Evolutionary conservation across 2,113 vertebrate genomes (phyloP), one percentile per base, ranked within the genome.

Genomic region (Pollachius pollachius): DNA sequence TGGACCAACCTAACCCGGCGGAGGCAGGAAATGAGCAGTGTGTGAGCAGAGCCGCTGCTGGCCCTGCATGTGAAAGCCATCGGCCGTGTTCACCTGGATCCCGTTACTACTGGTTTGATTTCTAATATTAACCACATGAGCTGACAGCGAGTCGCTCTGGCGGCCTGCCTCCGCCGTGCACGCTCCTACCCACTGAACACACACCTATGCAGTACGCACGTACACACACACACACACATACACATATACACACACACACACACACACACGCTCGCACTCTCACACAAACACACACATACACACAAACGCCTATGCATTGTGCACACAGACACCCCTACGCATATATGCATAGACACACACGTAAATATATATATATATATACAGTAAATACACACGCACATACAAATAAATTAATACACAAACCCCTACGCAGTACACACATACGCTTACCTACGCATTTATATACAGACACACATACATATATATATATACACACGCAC

Each of bases 61-160:
- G 41, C 81, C 76, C 81, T 84, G 80, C 82, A 80, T 23, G 59
- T 16, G 80, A 85, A 74, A 81, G 74, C 78, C 30, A 80, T 77
- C 75, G 69, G 70, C 5, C 76, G 67, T 13, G 48, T 71, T 86
- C 88, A 90, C 90, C 88, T 91, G 90, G 75, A 81, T 23, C 23
- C 23, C 23, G 3, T 91, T 91, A 91, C 76, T 77, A 65, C 62
- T 62, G 62, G 85, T 84, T 85, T 87, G 84, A 89, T 88, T 90
- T 86, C 81, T 91, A 90, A 92, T 89, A 89, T 89, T 75, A 77
- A 82, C 88, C 89, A 89, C 85, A 89, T 87, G 85, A 86, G 78
- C 67, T 48, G 52, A 78, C 69, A 59, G 73, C 73, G 67, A 79
- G 59, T 70, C 61, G 52, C 67, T 71, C 60, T 21, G 64, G 71